Conservation (phyloP, 1,140 invertebrate genomes). For the Trypoxylus dichotomus region DNA sequence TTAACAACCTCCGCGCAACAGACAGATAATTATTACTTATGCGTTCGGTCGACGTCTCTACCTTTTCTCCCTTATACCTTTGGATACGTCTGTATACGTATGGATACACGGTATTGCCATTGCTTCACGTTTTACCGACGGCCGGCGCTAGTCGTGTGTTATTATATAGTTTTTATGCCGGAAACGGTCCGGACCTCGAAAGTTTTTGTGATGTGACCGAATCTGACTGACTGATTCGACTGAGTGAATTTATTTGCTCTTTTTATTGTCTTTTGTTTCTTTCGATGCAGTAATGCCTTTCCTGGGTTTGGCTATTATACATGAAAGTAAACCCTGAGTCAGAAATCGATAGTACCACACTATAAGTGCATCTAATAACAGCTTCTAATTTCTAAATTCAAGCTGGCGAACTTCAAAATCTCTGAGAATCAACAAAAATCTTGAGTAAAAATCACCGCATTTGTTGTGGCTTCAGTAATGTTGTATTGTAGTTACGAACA, state of each 20-base stretch:
- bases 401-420: no score
- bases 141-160: background rate
- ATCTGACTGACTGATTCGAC: background rate
- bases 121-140: background rate
- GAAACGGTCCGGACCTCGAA: background rate
- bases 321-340: no score
- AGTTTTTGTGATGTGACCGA: background rate
- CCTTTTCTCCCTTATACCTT: background rate
- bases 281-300: no score
- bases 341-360: background rate
- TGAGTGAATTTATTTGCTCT: background rate
- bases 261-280: background rate
- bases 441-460: no score
- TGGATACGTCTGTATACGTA: background rate
- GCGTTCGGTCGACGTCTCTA: constrained; percentile 30
- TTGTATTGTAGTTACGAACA: no score
- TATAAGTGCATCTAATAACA: no score
- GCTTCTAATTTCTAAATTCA: no score
- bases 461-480: no score
- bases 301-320: no score
- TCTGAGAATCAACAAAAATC: no score
- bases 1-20: constrained; percentile 37
- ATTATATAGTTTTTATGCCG: constrained; percentile 22
- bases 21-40: constrained; percentile 49
- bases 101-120: background rate